These are phyloP conservation scores for Trichonephila inaurata DNA, from an alignment of 1,140 invertebrate species.

Conservation along the genomic window DNA sequence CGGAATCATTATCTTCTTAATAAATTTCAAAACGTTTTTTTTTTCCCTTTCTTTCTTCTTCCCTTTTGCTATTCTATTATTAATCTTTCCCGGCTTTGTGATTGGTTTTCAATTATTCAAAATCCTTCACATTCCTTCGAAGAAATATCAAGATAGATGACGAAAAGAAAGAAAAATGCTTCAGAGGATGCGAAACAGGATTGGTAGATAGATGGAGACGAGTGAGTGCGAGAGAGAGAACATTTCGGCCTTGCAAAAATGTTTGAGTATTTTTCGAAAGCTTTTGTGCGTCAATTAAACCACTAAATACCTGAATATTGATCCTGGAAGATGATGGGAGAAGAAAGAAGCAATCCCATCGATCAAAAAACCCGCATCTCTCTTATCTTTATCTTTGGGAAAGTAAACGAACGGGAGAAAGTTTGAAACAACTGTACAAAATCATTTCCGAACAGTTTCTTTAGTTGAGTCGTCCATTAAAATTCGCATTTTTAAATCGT, in stretches of 20 bases:
- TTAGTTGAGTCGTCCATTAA: conserved; percentile 34
- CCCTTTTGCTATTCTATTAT: conserved; percentile 13
- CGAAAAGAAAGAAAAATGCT: conserved; percentile 12
- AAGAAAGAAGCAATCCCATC: neutral
- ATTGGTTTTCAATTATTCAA: conserved; percentile 69
- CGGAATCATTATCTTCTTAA: conserved; percentile 49
- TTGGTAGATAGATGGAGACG: neutral
- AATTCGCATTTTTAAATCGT: neutral
- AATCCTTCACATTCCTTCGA: conserved; percentile 20
- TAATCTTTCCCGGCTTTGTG: conserved; percentile 52
- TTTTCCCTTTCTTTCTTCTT: neutral
- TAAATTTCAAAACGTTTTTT: conserved; percentile 46
- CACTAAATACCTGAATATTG: conserved; percentile 53
- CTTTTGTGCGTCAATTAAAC: conserved; percentile 62
- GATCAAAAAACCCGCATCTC: neutral
- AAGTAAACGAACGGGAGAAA: neutral
- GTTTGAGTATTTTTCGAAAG: conserved; percentile 29
- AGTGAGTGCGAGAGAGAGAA: neutral
- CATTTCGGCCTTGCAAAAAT: conserved; percentile 17
- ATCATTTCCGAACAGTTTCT: conserved; percentile 19
- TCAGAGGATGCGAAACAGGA: neutral
- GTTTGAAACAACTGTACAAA: neutral
- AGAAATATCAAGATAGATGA: conserved; percentile 30
- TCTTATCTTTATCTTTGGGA: conserved; percentile 25
- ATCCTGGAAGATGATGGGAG: neutral